Evolutionary conservation across 1,140 invertebrate species (phyloP).

Genomic region (Babylonia areolata): DNA sequence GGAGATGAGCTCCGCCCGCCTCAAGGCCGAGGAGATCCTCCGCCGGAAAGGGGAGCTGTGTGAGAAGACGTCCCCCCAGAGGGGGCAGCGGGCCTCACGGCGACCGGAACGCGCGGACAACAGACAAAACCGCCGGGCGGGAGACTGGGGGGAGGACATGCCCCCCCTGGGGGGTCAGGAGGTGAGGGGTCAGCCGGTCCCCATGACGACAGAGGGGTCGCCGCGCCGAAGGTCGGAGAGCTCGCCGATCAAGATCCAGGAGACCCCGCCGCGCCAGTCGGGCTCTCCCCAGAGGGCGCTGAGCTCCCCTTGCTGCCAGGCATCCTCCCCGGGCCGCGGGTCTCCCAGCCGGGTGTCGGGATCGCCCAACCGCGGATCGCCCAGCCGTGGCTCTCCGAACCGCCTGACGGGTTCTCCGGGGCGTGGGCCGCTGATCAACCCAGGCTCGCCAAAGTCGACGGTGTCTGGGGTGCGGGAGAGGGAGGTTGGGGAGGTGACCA

Average conservation of each 20-base stretch:
- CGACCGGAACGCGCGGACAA: background rate
- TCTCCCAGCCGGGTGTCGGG: background rate
- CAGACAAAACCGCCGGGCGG: background rate
- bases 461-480: background rate
- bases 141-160: background rate
- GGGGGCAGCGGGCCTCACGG: background rate
- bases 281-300: background rate
- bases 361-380: background rate
- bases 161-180: background rate
- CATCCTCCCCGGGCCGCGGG: background rate
- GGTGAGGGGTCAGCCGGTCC: background rate
- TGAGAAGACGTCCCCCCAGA: background rate
- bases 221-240: conserved; percentile 8
- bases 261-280: background rate
- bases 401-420: conserved; percentile 20
- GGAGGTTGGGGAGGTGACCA: background rate
- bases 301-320: background rate
- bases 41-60: conserved; percentile 2
- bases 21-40: conserved; percentile 30
- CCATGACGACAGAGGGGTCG: background rate
- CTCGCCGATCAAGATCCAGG: background rate
- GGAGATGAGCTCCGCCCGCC: background rate
- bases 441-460: conserved; percentile 10
- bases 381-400: conserved; percentile 13
- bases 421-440: conserved; percentile 25